Conservation (phyloP, 2,888 invertebrate genomes). For the Tenodera sinensis region DNA sequence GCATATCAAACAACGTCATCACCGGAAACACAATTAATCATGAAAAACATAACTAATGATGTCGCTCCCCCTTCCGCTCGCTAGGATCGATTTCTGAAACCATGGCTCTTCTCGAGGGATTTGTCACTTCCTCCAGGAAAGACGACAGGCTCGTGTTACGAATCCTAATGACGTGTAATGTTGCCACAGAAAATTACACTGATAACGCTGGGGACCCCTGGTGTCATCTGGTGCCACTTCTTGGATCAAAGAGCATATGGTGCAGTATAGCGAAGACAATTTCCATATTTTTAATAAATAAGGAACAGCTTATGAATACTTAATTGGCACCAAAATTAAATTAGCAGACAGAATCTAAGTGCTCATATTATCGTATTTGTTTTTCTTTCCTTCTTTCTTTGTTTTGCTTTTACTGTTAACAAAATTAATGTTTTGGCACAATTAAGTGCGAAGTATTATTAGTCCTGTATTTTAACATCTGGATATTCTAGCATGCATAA, state of each 20-base stretch:
- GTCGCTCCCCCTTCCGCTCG: background rate
- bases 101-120: background rate
- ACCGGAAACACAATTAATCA: slow-evolving; percentile 16
- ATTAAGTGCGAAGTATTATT: no score
- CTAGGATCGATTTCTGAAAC: background rate
- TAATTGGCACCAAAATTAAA: no score
- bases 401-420: no score
- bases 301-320: background rate
- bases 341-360: no score
- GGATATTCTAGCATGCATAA: no score
- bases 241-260: background rate
- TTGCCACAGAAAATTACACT: background rate
- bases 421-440: no score
- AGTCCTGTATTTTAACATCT: no score
- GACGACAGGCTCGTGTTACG: background rate
- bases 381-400: no score
- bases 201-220: background rate
- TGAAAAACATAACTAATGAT: slow-evolving; percentile 24
- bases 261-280: no score
- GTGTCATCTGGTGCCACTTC: background rate
- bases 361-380: no score
- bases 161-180: background rate
- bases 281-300: background rate
- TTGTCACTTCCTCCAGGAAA: background rate
- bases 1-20: background rate